phyloP scores from a whole-genome alignment of 2,113 vertebrate species.

The Camelus dromedarius region DNA sequence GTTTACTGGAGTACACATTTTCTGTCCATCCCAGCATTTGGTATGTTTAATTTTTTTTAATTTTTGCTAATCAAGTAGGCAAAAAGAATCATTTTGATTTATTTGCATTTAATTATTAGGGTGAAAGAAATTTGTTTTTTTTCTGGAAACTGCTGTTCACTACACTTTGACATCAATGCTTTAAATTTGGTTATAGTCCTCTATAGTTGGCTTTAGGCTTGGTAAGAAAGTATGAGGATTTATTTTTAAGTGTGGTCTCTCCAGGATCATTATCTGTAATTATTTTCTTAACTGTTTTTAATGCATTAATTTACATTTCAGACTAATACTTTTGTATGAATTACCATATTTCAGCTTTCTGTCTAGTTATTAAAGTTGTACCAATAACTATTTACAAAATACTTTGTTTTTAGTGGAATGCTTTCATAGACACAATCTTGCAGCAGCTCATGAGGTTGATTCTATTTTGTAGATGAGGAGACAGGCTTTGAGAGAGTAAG shows the following conservation, averaged over 20 bases:
- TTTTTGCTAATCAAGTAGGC: neutral
- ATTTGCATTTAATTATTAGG: neutral
- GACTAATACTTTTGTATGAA: neutral
- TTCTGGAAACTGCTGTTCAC: neutral
- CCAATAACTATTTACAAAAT: neutral
- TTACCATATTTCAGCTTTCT: slow-evolving; percentile 1
- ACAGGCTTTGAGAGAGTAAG: neutral
- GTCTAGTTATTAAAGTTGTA: neutral
- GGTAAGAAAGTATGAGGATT: neutral
- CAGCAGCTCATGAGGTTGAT: neutral
- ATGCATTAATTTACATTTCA: slow-evolving; percentile 25
- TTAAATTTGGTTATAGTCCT: slow-evolving; percentile 5
- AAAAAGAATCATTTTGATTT: neutral
- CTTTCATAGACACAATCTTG: neutral
- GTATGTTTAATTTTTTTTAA: neutral
- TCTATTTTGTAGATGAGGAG: slow-evolving; percentile 15
- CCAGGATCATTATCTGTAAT: neutral
- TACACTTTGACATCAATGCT: slow-evolving; percentile 5
- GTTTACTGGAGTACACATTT: neutral
- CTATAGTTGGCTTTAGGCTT: neutral
- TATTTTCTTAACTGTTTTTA: neutral
- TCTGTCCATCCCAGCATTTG: neutral
- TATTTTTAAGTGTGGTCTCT: neutral
- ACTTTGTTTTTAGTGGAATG: neutral
- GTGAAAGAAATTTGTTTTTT: slow-evolving; percentile 33